Percentiles rank a stretch among this genome's conserved stretches.
These are phyloP conservation scores for Trematocara unimaculatum DNA, from an alignment of 2,113 vertebrate genomes.

Conservation along the genomic window DNA sequence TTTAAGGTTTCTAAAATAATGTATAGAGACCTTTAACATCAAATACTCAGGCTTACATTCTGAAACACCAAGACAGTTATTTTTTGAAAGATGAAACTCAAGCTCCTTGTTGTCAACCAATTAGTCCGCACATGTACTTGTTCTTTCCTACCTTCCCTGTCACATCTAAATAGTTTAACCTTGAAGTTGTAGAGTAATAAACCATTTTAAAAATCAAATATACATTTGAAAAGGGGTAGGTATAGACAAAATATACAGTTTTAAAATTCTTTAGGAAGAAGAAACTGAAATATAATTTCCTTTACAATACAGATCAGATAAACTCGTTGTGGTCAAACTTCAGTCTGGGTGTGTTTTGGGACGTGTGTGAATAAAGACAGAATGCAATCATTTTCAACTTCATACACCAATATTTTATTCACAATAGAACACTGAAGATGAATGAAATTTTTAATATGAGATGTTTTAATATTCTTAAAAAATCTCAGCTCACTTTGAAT, in stretches of 20 bases:
- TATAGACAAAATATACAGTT: not conserved
- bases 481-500: not conserved
- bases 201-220: not conserved
- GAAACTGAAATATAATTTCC: not conserved
- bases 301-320: not conserved
- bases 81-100: not conserved
- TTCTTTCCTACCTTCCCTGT: not conserved
- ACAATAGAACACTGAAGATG: not conserved
- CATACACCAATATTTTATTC: not conserved
- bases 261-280: not conserved
- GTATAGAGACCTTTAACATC: not conserved
- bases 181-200: not conserved
- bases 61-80: not conserved
- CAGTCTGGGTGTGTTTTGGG: not conserved
- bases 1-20: not conserved
- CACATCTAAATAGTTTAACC: not conserved
- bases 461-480: not conserved
- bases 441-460: not conserved
- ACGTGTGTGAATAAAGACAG: not conserved
- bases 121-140: not conserved
- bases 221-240: not conserved
- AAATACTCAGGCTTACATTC: not conserved
- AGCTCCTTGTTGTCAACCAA: not conserved
- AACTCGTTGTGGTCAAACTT: not conserved
- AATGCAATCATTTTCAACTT: not conserved